phyloP scores from a whole-genome alignment of 2,113 vertebrate species.

The Nothobranchius kuhntae region DNA sequence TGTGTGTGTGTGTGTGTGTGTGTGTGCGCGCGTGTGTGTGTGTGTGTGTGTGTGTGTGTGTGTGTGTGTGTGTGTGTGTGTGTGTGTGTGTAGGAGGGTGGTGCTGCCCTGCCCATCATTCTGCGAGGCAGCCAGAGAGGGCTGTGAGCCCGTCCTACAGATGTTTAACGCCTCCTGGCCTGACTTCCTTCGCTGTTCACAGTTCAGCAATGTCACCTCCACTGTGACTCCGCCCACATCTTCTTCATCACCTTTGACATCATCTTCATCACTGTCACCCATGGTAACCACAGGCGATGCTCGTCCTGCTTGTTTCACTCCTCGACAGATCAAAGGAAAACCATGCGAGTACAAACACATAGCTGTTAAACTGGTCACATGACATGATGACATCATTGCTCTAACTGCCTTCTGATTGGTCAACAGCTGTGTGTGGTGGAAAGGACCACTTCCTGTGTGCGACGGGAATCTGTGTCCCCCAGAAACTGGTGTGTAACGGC shows the following conservation, averaged over 20 bases:
- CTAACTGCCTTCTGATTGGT: slow-evolving; percentile 38
- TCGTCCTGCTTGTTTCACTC: slow-evolving; percentile 81
- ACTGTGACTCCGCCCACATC: fast-evolving
- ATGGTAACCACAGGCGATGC: slow-evolving; percentile 12
- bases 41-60: no score
- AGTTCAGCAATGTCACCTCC: slow-evolving; percentile 82
- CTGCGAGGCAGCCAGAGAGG: slow-evolving; percentile 91
- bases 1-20: no score
- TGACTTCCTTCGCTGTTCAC: slow-evolving; percentile 91
- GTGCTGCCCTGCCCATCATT: slow-evolving; percentile 89
- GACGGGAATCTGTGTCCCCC: slow-evolving; percentile 86
- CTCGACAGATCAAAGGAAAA: slow-evolving; percentile 81
- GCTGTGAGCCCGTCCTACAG: slow-evolving; percentile 90
- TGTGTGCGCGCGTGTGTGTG: no score
- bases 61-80: not conserved
- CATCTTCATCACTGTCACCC: slow-evolving; percentile 17
- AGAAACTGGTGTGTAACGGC: slow-evolving; percentile 91
- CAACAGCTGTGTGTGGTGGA: slow-evolving; percentile 81
- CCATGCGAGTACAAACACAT: slow-evolving; percentile 77
- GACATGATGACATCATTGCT: slow-evolving; percentile 17
- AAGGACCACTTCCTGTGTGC: slow-evolving; percentile 86
- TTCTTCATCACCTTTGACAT: fast-evolving
- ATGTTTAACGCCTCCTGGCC: slow-evolving; percentile 96
- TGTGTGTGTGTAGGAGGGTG: slow-evolving; percentile 45
- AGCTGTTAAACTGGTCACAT: not conserved